Percentiles rank a stretch among this genome's conserved stretches.
Conservation (phyloP, 2,797 vertebrate genomes). For the Anniella stebbinsi region DNA sequence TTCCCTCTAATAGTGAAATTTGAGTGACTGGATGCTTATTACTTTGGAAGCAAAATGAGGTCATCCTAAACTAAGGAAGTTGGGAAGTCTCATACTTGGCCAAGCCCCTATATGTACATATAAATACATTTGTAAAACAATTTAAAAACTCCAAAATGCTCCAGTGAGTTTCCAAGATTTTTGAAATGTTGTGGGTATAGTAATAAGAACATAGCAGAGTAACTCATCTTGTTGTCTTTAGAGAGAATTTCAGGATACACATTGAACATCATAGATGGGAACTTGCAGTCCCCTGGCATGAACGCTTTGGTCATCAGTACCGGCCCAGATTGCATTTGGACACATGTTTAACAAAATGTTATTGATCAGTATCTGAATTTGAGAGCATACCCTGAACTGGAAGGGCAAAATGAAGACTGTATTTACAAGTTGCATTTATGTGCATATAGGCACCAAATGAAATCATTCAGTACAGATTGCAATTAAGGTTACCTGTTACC, state of each 20-base stretch:
- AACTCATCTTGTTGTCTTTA: too few species aligned
- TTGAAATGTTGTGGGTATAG: too few species aligned
- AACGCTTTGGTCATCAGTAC: background rate
- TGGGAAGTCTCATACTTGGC: too few species aligned
- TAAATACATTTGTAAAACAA: too few species aligned
- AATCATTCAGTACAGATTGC: background rate
- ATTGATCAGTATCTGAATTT: background rate
- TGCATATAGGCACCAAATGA: background rate
- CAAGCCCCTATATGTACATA: too few species aligned
- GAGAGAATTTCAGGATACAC: too few species aligned
- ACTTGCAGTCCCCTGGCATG: background rate
- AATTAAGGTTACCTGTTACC: background rate
- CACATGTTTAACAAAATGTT: background rate
- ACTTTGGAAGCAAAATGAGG: background rate
- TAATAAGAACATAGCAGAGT: too few species aligned
- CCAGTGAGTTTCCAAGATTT: too few species aligned
- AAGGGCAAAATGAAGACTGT: background rate
- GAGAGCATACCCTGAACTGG: background rate
- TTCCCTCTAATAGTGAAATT: too few species aligned
- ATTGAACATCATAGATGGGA: too few species aligned
- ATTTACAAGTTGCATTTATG: background rate
- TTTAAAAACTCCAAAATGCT: too few species aligned
- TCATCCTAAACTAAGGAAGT: too few species aligned
- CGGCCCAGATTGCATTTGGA: background rate
- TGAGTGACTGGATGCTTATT: background rate